Conservation (phyloP, 1,140 invertebrate genomes). For the Leptonema lineaticorne region DNA sequence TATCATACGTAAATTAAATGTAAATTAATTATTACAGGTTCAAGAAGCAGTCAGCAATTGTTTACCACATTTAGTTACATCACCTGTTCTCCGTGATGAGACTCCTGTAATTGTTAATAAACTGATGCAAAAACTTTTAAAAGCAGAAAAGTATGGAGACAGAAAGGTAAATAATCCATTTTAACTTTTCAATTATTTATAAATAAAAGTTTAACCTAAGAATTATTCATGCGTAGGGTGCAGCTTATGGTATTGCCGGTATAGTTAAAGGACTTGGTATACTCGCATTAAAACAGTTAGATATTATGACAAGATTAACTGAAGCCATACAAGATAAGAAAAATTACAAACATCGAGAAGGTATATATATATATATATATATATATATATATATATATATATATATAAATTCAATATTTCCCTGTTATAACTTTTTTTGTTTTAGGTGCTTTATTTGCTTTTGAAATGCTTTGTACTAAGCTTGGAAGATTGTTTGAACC, state of each 20-base stretch:
- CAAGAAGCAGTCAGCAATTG: slow-evolving; percentile 98
- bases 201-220: no score
- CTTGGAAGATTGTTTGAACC: slow-evolving; percentile 96
- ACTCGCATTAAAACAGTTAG: slow-evolving; percentile 89
- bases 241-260: slow-evolving; percentile 86
- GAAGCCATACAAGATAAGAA: slow-evolving; percentile 97
- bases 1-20: not conserved
- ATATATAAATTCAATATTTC: not conserved
- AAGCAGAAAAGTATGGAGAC: slow-evolving; percentile 96
- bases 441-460: slow-evolving; percentile 89
- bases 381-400: not conserved
- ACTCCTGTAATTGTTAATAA: slow-evolving; percentile 85
- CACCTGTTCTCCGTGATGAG: slow-evolving; percentile 85
- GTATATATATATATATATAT: slow-evolving; percentile 46
- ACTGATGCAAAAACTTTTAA: slow-evolving; percentile 83
- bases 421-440: not conserved
- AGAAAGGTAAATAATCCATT: slow-evolving; percentile 59
- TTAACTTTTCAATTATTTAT: not conserved
- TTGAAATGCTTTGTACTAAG: slow-evolving; percentile 96
- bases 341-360: slow-evolving; percentile 90
- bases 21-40: slow-evolving; percentile 64
- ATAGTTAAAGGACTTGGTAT: slow-evolving; percentile 96
- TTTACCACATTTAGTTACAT: slow-evolving; percentile 82
- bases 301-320: slow-evolving; percentile 93
- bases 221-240: slow-evolving; percentile 59